Percentiles rank a stretch among this genome's conserved stretches.
phyloP scores from a whole-genome alignment of 2,888 invertebrate species.

The Drosophila nigricruria region DNA sequence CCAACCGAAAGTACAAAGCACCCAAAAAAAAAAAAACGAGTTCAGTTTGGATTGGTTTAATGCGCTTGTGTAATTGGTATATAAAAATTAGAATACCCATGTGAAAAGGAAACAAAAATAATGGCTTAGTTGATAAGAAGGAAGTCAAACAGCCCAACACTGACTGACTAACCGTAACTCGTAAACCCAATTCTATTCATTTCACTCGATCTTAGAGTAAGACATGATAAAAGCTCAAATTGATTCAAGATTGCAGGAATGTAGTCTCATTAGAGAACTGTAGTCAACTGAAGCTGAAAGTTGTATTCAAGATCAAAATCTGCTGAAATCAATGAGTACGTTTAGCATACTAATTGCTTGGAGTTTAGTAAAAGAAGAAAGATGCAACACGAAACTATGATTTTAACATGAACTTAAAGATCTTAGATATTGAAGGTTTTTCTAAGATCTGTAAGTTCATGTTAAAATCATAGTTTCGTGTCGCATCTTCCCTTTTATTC shows the following conservation, averaged over 20 bases:
- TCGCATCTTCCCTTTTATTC: too few relatives aligned
- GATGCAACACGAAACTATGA: not conserved
- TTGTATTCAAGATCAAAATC: constrained; percentile 1
- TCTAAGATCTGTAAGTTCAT: too few relatives aligned
- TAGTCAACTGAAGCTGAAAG: not conserved
- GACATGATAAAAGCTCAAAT: not conserved
- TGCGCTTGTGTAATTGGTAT: constrained; percentile 40
- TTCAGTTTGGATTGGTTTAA: constrained; percentile 42
- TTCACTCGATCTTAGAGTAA: not conserved
- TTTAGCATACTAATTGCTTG: constrained; percentile 2
- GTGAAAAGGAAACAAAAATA: constrained; percentile 33
- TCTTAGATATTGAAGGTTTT: not conserved
- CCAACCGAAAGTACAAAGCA: constrained; percentile 59
- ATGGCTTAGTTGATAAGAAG: constrained; percentile 28
- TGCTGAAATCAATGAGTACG: not conserved
- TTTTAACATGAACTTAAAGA: not conserved
- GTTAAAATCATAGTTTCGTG: too few relatives aligned
- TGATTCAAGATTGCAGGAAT: constrained; percentile 4
- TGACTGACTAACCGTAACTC: constrained; percentile 24
- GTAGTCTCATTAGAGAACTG: not conserved
- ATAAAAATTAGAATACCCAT: constrained; percentile 51
- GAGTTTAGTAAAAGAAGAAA: not conserved
- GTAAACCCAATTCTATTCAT: constrained; percentile 29
- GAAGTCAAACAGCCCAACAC: constrained; percentile 34
- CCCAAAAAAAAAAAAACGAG: constrained; percentile 38